A percentile compares a stretch with the other conserved stretches of the same genome.
phyloP scores from a whole-genome alignment of 2,113 vertebrate genomes.

The Oncorhynchus tshawytscha region DNA sequence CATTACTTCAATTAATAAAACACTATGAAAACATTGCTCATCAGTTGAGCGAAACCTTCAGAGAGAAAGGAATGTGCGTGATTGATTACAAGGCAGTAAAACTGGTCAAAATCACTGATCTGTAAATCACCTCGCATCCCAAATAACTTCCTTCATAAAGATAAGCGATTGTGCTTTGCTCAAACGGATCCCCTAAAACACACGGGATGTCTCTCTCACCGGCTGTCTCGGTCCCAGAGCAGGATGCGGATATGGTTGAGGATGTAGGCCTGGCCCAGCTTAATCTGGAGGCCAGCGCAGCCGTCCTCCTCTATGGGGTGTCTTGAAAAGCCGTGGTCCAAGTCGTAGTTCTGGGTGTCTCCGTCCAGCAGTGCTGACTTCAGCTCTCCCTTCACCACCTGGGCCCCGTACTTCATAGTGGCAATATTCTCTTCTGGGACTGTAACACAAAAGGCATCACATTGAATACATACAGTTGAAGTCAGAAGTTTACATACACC shows the following conservation, averaged over 20 bases:
- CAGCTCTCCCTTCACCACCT: slow-evolving; percentile 95
- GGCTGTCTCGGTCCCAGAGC: slow-evolving; percentile 94
- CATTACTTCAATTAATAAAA: too few species aligned
- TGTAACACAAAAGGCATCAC: slow-evolving; percentile 45
- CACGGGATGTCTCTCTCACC: slow-evolving; percentile 65
- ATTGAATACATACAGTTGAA: slow-evolving; percentile 7
- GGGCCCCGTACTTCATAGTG: slow-evolving; percentile 96
- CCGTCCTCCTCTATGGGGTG: slow-evolving; percentile 96
- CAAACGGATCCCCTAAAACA: too few species aligned
- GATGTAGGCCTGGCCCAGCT: slow-evolving; percentile 91
- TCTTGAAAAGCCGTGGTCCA: slow-evolving; percentile 97
- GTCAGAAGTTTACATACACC: too few species aligned
- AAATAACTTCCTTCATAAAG: too few species aligned
- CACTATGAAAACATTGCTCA: too few species aligned
- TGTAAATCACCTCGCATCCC: too few species aligned
- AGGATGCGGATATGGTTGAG: slow-evolving; percentile 95
- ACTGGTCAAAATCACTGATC: too few species aligned
- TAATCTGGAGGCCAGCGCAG: slow-evolving; percentile 90
- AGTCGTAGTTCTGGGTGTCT: slow-evolving; percentile 97
- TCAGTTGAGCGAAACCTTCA: too few species aligned
- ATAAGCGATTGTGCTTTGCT: too few species aligned
- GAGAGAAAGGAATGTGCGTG: too few species aligned
- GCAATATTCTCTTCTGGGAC: slow-evolving; percentile 98
- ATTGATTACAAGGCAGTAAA: too few species aligned
- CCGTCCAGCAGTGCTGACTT: slow-evolving; percentile 95